These are phyloP conservation scores for Odocoileus virginianus DNA, from an alignment of 2,113 vertebrate genomes.

Conservation along the genomic window DNA sequence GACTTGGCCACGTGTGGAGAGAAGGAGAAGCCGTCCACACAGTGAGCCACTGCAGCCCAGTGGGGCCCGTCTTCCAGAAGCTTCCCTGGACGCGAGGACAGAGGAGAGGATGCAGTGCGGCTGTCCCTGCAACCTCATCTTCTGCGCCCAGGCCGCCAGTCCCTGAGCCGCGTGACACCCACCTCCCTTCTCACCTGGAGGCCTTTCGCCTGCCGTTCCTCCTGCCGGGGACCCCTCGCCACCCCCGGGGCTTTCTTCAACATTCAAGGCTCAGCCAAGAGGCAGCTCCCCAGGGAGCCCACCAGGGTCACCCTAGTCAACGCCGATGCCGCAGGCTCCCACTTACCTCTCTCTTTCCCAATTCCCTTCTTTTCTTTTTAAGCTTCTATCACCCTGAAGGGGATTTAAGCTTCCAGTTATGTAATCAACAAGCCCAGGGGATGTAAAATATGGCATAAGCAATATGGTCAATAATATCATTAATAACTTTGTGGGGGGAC, in stretches of 20 bases:
- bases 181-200: not conserved
- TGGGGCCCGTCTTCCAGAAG: not conserved
- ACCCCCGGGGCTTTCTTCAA: too few relatives aligned
- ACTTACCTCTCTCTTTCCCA: not conserved
- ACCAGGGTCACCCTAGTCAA: fast-evolving
- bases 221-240: not conserved
- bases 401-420: not conserved
- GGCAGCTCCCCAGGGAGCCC: not conserved
- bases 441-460: fast-evolving
- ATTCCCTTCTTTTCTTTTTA: not conserved
- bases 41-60: not conserved
- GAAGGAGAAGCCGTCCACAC: not conserved
- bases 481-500: not conserved
- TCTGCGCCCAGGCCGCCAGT: not conserved
- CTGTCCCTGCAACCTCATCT: fast-evolving
- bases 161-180: not conserved
- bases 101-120: fast-evolving
- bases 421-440: not conserved
- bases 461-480: too few relatives aligned
- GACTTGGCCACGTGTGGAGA: not conserved
- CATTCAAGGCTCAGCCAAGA: not conserved
- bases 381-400: not conserved
- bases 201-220: fast-evolving
- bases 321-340: too few relatives aligned
- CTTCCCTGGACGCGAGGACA: not conserved